Evolutionary conservation across 2,888 invertebrate genomes (phyloP), one percentile per base, ranked within the genome.

Genomic region (Nesidiocoris tenuis): DNA sequence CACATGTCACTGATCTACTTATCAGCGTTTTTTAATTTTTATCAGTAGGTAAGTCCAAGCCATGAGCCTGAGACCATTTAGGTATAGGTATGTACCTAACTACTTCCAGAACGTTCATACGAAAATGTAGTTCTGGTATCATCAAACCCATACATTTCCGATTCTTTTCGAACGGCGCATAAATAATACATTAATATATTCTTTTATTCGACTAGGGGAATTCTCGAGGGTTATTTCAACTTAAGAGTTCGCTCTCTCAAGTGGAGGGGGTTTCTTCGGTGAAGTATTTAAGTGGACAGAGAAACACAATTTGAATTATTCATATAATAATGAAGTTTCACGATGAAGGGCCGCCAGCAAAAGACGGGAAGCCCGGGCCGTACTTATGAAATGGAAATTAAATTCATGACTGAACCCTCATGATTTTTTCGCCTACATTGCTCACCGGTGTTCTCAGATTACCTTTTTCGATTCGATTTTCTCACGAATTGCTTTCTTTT

Each of bases 331-430:
- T 39, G 71, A 71, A 71, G 71, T 70, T 71, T 70, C 18, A 12
- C 61, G 63, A 72, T 72, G 72, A 72, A 72, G 72, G 16, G 54
- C 16, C 63, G 56, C 19, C 16, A 9, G 5, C 7, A 21, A 21
- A 55, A 56, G 19, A 2, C 55, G 59, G n/a, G n/a, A n/a, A n/a
- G n/a, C n/a, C n/a, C n/a, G n/a, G n/a, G 24, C 19, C 16, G 24
- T 61, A 59, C 63, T 72, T 72, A 72, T 63, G 54, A 72, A 72
- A 72, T 72, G 72, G 72, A 72, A 72, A 72, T 72, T 54, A 72
- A 72, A 72, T 72, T 63, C 72, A 61, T 39, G 72, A 54, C 63
- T 70, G 55, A 22, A 22, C 22, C 22, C 25, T 16, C 56, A 21
- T 65, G 2, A 17, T 7, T 18, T n/a, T 22, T 5, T 21, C 55